A percentile compares a stretch with the other conserved stretches of the same genome.
Evolutionary conservation across 2,888 invertebrate genomes (phyloP).

Genomic region (Drosophila multiciliata): DNA sequence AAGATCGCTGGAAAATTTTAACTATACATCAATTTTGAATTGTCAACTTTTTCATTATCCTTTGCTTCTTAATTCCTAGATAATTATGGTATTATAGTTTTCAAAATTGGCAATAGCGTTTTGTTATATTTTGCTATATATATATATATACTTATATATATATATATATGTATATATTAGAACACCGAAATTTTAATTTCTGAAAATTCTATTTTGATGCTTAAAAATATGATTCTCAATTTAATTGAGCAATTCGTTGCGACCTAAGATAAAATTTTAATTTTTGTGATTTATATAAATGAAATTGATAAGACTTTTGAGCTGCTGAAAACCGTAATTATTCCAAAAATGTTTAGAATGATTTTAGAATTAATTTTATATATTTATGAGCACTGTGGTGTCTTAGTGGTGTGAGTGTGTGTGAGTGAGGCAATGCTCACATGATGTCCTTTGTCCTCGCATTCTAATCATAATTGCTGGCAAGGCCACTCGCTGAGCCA

Average conservation of each 20-base stretch:
- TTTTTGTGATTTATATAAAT: neutral
- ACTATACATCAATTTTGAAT: neutral
- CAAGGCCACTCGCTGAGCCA: slow-evolving; percentile 44
- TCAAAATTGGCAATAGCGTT: neutral
- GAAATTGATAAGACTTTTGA: neutral
- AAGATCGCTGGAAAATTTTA: neutral
- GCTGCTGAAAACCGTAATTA: neutral
- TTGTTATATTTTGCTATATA: neutral
- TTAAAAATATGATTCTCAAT: neutral
- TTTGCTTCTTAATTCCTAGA: neutral
- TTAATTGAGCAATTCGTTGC: too few species aligned
- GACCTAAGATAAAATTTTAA: neutral
- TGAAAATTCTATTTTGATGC: too few species aligned
- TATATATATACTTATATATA: neutral
- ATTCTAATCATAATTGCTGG: slow-evolving; percentile 63
- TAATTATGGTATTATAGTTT: neutral
- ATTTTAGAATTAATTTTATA: neutral
- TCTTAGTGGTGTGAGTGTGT: neutral
- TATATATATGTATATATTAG: too few species aligned
- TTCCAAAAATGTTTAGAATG: neutral
- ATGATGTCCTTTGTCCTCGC: slow-evolving; percentile 30
- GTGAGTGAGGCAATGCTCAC: slow-evolving; percentile 29
- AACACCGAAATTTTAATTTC: too few species aligned
- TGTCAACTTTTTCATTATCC: neutral
- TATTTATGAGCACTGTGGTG: slow-evolving; percentile 3